Conservation (phyloP, 1,140 invertebrate genomes). For the Panagrolaimus sp. region DNA sequence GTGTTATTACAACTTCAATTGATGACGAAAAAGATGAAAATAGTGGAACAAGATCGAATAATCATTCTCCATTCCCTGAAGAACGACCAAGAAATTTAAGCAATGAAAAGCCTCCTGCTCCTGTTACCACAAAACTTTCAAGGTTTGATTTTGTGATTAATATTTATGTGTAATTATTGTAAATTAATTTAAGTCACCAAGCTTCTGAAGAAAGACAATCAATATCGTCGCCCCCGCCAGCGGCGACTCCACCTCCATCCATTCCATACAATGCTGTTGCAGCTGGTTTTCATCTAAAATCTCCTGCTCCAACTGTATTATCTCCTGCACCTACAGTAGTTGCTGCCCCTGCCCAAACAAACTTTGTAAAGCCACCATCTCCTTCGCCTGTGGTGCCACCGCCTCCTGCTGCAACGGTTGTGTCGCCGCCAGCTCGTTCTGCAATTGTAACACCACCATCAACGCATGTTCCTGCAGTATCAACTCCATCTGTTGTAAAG, state of each 20-base stretch:
- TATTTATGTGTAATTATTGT: too few relatives aligned
- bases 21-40: constrained; percentile 47
- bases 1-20: constrained; percentile 21
- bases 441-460: constrained; percentile 9
- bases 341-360: background rate
- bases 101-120: background rate
- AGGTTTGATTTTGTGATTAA: too few relatives aligned
- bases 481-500: constrained; percentile 29
- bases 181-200: constrained; percentile 29
- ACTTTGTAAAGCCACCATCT: too few relatives aligned
- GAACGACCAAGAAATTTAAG: constrained; percentile 6
- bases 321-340: background rate
- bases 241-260: constrained; percentile 62
- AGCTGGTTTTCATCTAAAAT: constrained; percentile 37
- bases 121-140: constrained; percentile 37
- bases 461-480: constrained; percentile 49
- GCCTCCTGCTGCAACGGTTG: constrained; percentile 39
- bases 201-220: constrained; percentile 33
- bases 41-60: constrained; percentile 1
- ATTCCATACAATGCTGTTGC: constrained; percentile 60
- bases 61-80: background rate
- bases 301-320: constrained; percentile 19
- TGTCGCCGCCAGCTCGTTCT: background rate
- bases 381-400: constrained; percentile 31
- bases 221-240: constrained; percentile 48